These are phyloP conservation scores for Oriolus oriolus DNA, from an alignment of 2,113 vertebrate genomes.

Conservation along the genomic window DNA sequence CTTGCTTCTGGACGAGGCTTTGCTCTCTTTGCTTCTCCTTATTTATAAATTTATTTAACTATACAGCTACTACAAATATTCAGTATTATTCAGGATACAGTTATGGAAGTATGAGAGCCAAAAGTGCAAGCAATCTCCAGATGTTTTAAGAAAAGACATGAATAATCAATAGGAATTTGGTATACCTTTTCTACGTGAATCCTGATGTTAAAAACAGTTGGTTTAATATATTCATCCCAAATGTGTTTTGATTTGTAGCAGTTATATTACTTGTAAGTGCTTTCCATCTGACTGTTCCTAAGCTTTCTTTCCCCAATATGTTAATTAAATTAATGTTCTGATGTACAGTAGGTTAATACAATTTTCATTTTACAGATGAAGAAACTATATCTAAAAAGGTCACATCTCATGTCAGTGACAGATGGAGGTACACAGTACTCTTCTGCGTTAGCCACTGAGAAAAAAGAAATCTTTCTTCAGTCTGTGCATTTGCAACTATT, in stretches of 20 bases:
- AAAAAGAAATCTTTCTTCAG: neutral
- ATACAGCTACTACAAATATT: neutral
- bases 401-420: neutral
- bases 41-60: neutral
- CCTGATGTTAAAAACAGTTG: neutral
- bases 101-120: neutral
- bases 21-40: neutral
- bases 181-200: neutral
- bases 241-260: neutral
- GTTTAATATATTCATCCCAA: neutral
- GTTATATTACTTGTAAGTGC: neutral
- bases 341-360: neutral
- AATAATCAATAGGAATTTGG: neutral
- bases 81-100: neutral
- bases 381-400: constrained; percentile 4
- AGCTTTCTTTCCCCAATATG: neutral
- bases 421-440: neutral
- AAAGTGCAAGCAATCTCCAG: neutral
- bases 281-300: neutral
- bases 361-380: neutral
- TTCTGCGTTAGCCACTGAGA: neutral
- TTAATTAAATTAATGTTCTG: constrained; percentile 29
- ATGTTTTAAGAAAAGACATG: neutral
- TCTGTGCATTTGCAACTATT: neutral
- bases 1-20: neutral